A percentile compares a stretch with the other conserved stretches of the same genome.
phyloP scores from a whole-genome alignment of 35 echinoderm and acorn worm genomes.

The Ophioderma brevispina region DNA sequence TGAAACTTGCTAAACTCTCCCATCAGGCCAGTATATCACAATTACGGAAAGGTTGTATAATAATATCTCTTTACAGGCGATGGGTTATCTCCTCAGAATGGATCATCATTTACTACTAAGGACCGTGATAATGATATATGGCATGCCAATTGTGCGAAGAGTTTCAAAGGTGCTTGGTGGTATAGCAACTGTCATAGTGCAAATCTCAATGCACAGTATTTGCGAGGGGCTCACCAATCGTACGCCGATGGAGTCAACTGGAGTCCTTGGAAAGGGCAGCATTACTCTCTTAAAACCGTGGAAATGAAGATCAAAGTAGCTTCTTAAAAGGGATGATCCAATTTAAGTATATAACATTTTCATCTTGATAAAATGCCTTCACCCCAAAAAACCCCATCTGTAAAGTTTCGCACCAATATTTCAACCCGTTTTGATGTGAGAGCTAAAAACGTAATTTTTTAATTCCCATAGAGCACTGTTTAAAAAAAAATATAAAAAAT shows the following conservation, averaged over 20 bases:
- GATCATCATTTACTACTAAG: conserved; percentile 20
- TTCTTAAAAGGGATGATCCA: no score
- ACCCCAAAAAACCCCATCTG: no score
- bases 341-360: no score
- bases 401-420: no score
- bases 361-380: no score
- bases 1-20: background rate
- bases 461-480: no score
- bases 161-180: background rate
- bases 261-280: conserved; percentile 80
- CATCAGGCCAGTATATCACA: background rate
- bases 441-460: no score
- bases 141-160: background rate
- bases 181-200: background rate
- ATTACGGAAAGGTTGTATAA: background rate
- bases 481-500: no score
- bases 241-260: conserved; percentile 85
- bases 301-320: conserved; percentile 88
- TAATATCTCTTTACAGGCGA: no score
- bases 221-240: conserved; percentile 29
- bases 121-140: background rate
- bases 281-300: conserved; percentile 69
- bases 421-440: no score
- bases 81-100: conserved; percentile 55
- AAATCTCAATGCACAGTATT: conserved; percentile 75